Conservation (phyloP, 2,797 vertebrate genomes). For the Tragelaphus eurycerus region DNA sequence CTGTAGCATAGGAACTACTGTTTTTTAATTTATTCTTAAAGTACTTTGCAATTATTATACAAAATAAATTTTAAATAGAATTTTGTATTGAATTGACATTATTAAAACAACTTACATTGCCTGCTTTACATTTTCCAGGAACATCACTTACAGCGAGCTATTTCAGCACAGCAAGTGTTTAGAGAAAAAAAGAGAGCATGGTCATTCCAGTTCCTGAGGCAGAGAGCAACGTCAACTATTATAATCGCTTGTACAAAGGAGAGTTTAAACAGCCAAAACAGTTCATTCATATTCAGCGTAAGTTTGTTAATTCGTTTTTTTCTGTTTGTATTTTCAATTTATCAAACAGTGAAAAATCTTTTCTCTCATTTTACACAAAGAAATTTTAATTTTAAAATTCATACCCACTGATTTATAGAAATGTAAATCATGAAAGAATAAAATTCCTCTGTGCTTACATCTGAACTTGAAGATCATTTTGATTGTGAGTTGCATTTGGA, state of each 20-base stretch:
- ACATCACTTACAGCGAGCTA: constrained; percentile 95
- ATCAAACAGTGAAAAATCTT: constrained; percentile 16
- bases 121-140: constrained; percentile 86
- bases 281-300: constrained; percentile 96
- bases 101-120: constrained; percentile 52
- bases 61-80: constrained; percentile 50
- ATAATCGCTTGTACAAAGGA: constrained; percentile 94
- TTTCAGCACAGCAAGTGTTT: constrained; percentile 95
- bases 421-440: constrained; percentile 43
- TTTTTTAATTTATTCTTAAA: constrained; percentile 41
- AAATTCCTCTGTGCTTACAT: constrained; percentile 23
- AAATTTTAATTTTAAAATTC: constrained; percentile 50
- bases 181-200: constrained; percentile 96
- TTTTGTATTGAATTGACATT: constrained; percentile 44
- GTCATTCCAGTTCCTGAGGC: constrained; percentile 95
- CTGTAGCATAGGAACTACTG: neutral
- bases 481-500: constrained; percentile 40
- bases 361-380: neutral
- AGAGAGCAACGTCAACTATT: constrained; percentile 94
- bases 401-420: constrained; percentile 27
- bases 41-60: neutral
- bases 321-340: constrained; percentile 52
- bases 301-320: constrained; percentile 78
- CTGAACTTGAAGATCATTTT: constrained; percentile 51
- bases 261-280: constrained; percentile 94